Conservation (phyloP, 2,888 invertebrate species). For the Rambutsinella grinnellia region DNA sequence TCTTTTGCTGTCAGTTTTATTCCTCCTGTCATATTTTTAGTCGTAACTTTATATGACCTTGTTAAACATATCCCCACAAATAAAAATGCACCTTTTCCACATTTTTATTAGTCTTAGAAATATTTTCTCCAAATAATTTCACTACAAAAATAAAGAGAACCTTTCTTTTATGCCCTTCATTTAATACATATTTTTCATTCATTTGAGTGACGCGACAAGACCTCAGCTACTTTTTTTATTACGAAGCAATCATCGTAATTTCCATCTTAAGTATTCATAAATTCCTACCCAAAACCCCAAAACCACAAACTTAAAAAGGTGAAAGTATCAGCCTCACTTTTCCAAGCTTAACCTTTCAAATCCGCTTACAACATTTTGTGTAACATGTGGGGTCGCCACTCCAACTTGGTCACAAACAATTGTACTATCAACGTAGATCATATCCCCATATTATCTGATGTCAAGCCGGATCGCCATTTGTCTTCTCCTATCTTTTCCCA, state of each 20-base stretch:
- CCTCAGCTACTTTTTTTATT: neutral
- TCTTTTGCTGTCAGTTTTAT: neutral
- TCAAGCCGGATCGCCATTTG: slow-evolving; percentile 44
- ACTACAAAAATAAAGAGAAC: neutral
- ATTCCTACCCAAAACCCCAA: slow-evolving; percentile 10
- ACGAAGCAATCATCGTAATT: slow-evolving; percentile 30
- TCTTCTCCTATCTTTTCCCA: slow-evolving; percentile 26
- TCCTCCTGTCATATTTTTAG: neutral
- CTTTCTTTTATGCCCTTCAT: neutral
- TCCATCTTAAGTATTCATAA: slow-evolving; percentile 34
- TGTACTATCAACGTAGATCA: neutral
- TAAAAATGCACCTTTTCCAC: neutral
- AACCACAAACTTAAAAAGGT: slow-evolving; percentile 5
- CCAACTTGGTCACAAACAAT: neutral
- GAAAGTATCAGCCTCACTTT: neutral
- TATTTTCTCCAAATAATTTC: too few relatives aligned
- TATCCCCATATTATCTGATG: slow-evolving; percentile 26
- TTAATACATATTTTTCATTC: neutral
- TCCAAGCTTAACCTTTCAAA: slow-evolving; percentile 8
- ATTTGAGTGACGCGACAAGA: neutral
- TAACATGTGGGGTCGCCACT: slow-evolving; percentile 24
- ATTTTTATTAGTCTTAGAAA: too few relatives aligned
- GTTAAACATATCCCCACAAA: neutral
- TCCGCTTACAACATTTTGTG: slow-evolving; percentile 25
- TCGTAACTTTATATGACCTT: neutral